phyloP scores from a whole-genome alignment of 2,113 vertebrate genomes.

The Embiotoca jacksoni region DNA sequence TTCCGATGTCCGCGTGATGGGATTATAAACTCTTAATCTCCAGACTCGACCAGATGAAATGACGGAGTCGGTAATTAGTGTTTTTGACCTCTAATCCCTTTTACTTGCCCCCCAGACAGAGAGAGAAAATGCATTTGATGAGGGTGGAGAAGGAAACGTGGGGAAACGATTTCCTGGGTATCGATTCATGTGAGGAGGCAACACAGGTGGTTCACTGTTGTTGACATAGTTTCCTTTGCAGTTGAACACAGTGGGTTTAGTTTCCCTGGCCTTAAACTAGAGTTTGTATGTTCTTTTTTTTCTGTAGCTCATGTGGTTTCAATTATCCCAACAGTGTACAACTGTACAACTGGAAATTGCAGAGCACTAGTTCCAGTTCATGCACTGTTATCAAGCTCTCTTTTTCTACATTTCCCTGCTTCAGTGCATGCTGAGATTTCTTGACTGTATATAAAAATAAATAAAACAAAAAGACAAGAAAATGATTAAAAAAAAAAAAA shows the following conservation, averaged over 20 bases:
- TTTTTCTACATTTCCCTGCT: too few relatives aligned
- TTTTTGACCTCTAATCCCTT: slow-evolving; percentile 64
- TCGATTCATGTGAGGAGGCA: background rate
- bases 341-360: slow-evolving; percentile 11
- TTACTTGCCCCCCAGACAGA: background rate
- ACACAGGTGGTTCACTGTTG: slow-evolving; percentile 53
- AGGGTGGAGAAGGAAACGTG: too few relatives aligned
- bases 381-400: too few relatives aligned
- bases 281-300: background rate
- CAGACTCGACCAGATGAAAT: slow-evolving; percentile 59
- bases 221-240: slow-evolving; percentile 25
- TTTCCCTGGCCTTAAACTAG: slow-evolving; percentile 1
- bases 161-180: too few relatives aligned
- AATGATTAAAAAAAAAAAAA: too few relatives aligned
- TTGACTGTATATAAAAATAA: too few relatives aligned
- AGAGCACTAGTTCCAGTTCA: background rate
- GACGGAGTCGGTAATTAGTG: slow-evolving; percentile 64
- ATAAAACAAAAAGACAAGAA: too few relatives aligned
- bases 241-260: slow-evolving; percentile 2
- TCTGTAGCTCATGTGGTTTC: slow-evolving; percentile 58
- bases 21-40: slow-evolving; percentile 70
- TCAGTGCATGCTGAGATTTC: too few relatives aligned
- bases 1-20: slow-evolving; percentile 32
- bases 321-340: slow-evolving; percentile 29
- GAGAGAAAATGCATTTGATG: too few relatives aligned